A percentile compares a stretch with the other conserved stretches of the same genome.
These are phyloP conservation scores for Vulpes vulpes DNA, from an alignment of 2,113 vertebrate species.

Conservation along the genomic window DNA sequence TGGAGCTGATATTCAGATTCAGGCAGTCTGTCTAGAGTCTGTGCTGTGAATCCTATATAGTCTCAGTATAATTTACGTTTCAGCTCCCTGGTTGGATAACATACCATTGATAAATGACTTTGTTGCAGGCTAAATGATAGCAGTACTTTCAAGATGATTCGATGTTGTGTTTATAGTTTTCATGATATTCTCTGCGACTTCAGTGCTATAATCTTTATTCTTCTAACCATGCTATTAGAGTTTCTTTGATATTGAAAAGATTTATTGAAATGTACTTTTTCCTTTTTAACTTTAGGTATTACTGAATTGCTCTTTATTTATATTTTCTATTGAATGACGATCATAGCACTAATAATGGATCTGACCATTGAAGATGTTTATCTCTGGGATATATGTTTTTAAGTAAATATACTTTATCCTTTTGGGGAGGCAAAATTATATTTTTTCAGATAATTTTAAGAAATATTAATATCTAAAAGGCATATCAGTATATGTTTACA, in stretches of 20 bases:
- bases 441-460: constrained; percentile 8
- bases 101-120: neutral
- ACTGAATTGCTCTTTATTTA: neutral
- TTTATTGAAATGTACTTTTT: neutral
- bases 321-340: constrained; percentile 28
- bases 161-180: neutral
- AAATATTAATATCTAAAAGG: neutral
- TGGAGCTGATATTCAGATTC: neutral
- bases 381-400: neutral
- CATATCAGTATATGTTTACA: neutral
- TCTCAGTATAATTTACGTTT: neutral
- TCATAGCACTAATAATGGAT: neutral
- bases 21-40: neutral
- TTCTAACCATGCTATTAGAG: neutral
- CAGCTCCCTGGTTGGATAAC: neutral
- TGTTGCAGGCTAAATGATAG: neutral
- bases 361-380: neutral
- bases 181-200: neutral
- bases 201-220: neutral
- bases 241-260: neutral
- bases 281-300: neutral
- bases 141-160: neutral
- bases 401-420: neutral
- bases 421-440: neutral
- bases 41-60: neutral